These are phyloP conservation scores for Axinella damicornis DNA, from an alignment of 37 sponge, comb jelly and placozoan species.

Conservation along the genomic window DNA sequence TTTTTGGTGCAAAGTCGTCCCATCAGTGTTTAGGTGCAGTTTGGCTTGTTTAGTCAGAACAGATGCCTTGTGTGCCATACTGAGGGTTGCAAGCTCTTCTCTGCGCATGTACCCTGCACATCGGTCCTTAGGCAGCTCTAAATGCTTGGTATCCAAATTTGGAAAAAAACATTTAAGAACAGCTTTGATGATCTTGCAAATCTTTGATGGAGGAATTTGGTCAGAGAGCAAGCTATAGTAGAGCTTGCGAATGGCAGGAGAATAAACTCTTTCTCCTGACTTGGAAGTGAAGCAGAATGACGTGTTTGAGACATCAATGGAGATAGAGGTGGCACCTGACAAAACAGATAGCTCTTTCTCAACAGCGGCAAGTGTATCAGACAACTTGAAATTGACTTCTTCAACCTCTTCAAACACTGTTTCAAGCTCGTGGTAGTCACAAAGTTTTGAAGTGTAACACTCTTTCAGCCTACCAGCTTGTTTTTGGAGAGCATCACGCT, in stretches of 20 bases:
- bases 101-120: neutral
- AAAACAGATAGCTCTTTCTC: too few species aligned
- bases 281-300: neutral
- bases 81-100: neutral
- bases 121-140: neutral
- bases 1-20: too few species aligned
- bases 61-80: neutral
- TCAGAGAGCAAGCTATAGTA: neutral
- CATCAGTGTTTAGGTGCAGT: too few species aligned
- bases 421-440: too few species aligned
- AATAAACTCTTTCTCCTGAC: too few species aligned
- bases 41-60: neutral
- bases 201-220: neutral
- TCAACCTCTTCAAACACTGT: too few species aligned
- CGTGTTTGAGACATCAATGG: neutral
- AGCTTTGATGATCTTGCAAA: neutral
- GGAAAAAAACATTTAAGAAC: neutral
- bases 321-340: too few species aligned
- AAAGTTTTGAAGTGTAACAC: too few species aligned
- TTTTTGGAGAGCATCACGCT: too few species aligned
- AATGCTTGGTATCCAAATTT: neutral
- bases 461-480: too few species aligned
- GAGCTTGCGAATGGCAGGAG: neutral
- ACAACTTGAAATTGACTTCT: too few species aligned
- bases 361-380: too few species aligned